A percentile compares a stretch with the other conserved stretches of the same genome.
Conservation (phyloP, 2,113 vertebrate species). For the Tetraodon nigroviridis region DNA sequence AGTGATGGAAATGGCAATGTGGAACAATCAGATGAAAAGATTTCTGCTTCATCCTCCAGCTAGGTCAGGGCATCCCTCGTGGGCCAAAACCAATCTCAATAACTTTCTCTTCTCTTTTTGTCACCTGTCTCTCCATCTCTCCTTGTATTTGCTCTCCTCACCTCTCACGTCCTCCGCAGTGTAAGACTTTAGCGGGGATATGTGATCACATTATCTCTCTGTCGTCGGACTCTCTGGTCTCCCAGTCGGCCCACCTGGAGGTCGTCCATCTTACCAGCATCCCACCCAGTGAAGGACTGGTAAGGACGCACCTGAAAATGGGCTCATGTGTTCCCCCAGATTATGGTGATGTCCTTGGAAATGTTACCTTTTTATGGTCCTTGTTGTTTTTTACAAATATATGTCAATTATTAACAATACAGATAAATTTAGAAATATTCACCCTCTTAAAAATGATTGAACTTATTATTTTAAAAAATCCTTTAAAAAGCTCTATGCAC, state of each 20-base stretch:
- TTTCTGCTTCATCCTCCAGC: slow-evolving; percentile 63
- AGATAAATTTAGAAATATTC: no score
- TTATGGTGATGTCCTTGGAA: neutral
- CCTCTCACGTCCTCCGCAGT: slow-evolving; percentile 70
- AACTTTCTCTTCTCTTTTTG: slow-evolving; percentile 49
- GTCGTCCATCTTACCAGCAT: slow-evolving; percentile 83
- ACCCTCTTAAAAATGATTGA: no score
- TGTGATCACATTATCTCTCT: slow-evolving; percentile 92
- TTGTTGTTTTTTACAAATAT: neutral
- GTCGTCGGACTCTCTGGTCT: slow-evolving; percentile 86
- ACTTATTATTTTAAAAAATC: no score
- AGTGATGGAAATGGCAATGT: slow-evolving; percentile 56
- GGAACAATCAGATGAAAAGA: slow-evolving; percentile 66
- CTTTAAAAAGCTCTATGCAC: no score
- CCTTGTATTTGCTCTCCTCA: slow-evolving; percentile 28
- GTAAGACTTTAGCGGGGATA: slow-evolving; percentile 90
- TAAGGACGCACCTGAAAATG: slow-evolving; percentile 60
- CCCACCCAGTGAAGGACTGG: slow-evolving; percentile 87
- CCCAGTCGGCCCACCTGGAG: slow-evolving; percentile 84
- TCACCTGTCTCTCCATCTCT: slow-evolving; percentile 7
- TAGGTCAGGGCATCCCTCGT: slow-evolving; percentile 53
- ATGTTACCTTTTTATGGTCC: no score
- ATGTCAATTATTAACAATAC: no score
- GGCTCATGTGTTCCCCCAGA: slow-evolving; percentile 5
- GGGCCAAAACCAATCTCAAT: slow-evolving; percentile 56